Base-by-base conservation (phyloP, 2,888 invertebrate species). In the Cephalotes varians region DNA sequence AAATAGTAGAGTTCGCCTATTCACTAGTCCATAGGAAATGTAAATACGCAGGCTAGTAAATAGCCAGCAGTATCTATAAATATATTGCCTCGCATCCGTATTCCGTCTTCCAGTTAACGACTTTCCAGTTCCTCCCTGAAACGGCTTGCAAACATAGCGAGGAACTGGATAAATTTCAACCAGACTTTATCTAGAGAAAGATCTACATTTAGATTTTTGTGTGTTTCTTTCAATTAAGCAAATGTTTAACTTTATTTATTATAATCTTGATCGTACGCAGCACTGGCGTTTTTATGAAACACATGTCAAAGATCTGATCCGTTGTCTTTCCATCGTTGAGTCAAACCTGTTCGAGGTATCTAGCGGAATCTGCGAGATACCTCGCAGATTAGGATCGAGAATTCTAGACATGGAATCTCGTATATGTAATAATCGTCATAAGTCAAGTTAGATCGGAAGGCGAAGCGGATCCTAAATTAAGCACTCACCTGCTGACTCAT, bases 11-110 rank as follows among this genome's bases (percentile, higher is more conserved):
- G 76, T 18, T 25, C 40, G 12, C 15, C 40, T 77, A 67, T 77
- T 67, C 67, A 21, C 31, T 54, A 77, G 67, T 54, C 67, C 31
- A 18, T 69, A 69, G 69, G 44, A 77, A 77, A 77, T 77, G 77
- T 44, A 69, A 77, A 69, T 69, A 56, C 40, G n/a, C 54, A 34
- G 54, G 28, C 77, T 69, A 28, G 65, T 76, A 77, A 77, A 77
- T 69, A 77, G 31, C 54, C 49, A 37, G 31, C 21, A 31, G 54
- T 67, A 67, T 54, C 76, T 56, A 56, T 77, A 77, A 77, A 77
- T 69, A 77, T 37, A 67, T 5, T 2, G 40, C 40, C 44, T 56
- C 18, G 31, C 69, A 60, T 76, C 54, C 31, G 40, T 67, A 54
- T 77, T 56, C 69, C 69, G 31, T 69, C 44, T 69, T 69, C 31